Evolutionary conservation across 1,140 invertebrate genomes (phyloP).

Genomic region (Druon quercuslanigerum): DNA sequence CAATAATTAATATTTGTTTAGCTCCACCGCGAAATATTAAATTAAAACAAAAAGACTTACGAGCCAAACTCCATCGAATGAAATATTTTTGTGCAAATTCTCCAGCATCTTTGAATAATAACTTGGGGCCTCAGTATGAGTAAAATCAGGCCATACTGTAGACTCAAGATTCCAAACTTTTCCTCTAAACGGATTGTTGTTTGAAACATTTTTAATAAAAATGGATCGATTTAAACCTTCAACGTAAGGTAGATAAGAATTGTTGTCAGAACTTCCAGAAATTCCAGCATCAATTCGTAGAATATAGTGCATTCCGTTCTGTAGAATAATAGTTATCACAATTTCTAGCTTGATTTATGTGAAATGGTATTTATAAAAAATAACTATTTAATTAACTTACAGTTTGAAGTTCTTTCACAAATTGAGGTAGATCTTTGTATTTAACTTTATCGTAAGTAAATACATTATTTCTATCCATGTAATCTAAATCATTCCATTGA

Average conservation of each 20-base stretch:
- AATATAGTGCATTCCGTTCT: constrained; percentile 84
- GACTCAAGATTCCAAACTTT: constrained; percentile 88
- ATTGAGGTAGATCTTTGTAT: constrained; percentile 84
- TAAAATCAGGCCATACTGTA: constrained; percentile 92
- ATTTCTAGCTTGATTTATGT: too few species aligned
- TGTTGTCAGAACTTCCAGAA: constrained; percentile 78
- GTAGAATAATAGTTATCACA: too few species aligned
- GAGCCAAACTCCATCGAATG: constrained; percentile 90
- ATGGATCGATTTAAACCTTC: constrained; percentile 83
- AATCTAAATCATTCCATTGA: constrained; percentile 95
- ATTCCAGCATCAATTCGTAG: constrained; percentile 86
- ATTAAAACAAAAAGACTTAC: constrained; percentile 73
- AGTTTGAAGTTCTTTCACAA: constrained; percentile 83
- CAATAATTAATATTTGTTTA: too few species aligned
- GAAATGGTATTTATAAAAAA: too few species aligned
- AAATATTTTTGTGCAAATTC: constrained; percentile 80
- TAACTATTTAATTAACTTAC: constrained; percentile 25
- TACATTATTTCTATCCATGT: constrained; percentile 91
- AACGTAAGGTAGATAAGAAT: constrained; percentile 85
- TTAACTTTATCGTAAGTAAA: constrained; percentile 86
- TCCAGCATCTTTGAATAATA: constrained; percentile 87
- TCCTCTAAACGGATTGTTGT: constrained; percentile 79
- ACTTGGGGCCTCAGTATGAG: constrained; percentile 82
- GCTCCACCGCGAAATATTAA: background rate
- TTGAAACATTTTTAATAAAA: constrained; percentile 81